phyloP scores from a whole-genome alignment of 2,888 invertebrate species.

The Sesamia inferens region DNA sequence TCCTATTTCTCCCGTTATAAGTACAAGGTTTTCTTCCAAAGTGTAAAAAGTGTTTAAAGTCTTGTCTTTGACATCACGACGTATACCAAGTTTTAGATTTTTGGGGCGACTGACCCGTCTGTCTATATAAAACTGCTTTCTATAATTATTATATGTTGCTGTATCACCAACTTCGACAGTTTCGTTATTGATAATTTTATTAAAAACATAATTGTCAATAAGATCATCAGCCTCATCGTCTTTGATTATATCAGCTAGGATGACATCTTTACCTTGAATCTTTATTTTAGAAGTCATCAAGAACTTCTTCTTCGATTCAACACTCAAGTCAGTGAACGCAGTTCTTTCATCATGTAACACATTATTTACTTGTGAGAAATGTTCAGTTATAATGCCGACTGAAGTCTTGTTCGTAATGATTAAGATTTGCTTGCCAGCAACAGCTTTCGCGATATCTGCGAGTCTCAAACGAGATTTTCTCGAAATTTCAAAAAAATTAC shows the following conservation, averaged over 20 bases:
- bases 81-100: background rate
- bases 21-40: conserved; percentile 31
- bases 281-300: conserved; percentile 17
- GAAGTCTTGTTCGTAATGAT: conserved; percentile 12
- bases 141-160: conserved; percentile 4
- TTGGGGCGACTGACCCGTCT: conserved; percentile 14
- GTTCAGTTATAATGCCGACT: background rate
- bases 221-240: conserved; percentile 7
- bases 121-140: conserved; percentile 27
- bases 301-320: conserved; percentile 33
- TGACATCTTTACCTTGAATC: conserved; percentile 47
- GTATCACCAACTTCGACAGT: conserved; percentile 16
- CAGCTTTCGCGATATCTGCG: conserved; percentile 18
- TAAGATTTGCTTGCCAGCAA: conserved; percentile 15
- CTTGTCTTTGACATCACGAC: background rate
- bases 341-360: conserved; percentile 11
- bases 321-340: conserved; percentile 32
- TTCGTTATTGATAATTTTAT: conserved; percentile 36
- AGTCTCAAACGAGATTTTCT: background rate
- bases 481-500: background rate
- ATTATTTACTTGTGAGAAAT: conserved; percentile 6
- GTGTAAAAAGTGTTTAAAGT: conserved; percentile 34
- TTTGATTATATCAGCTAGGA: conserved; percentile 12
- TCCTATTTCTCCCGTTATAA: conserved; percentile 48
- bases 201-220: conserved; percentile 28